phyloP scores from a whole-genome alignment of 2,888 invertebrate species.

The Dasysyrphus tricinctus region DNA sequence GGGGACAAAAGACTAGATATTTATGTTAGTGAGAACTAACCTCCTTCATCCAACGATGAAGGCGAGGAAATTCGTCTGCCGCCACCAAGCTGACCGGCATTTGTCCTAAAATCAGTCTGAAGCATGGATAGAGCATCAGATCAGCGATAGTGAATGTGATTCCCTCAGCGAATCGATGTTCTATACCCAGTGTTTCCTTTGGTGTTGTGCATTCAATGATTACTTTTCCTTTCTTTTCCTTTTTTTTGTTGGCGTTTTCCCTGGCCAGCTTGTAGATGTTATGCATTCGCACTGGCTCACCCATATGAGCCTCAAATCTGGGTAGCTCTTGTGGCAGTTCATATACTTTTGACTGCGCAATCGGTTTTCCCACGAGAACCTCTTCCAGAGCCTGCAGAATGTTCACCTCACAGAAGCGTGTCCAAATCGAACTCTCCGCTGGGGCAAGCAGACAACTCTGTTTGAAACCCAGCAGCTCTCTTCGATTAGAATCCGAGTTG shows the following conservation, averaged over 20 bases:
- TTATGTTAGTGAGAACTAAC: conserved; percentile 69
- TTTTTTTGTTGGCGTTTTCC: conserved; percentile 84
- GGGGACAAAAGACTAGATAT: too few relatives aligned
- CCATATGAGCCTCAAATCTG: conserved; percentile 93
- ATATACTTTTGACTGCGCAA: conserved; percentile 76
- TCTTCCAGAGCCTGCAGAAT: conserved; percentile 86
- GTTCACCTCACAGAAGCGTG: conserved; percentile 95
- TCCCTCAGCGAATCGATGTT: conserved; percentile 93
- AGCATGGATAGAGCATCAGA: conserved; percentile 89
- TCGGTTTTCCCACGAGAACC: conserved; percentile 79
- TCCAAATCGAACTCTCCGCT: conserved; percentile 94
- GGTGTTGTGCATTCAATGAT: conserved; percentile 83
- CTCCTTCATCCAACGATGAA: conserved; percentile 86
- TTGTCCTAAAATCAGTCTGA: conserved; percentile 86
- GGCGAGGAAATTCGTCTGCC: conserved; percentile 85
- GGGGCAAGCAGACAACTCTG: conserved; percentile 91
- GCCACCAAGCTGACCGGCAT: conserved; percentile 48
- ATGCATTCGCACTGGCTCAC: conserved; percentile 92
- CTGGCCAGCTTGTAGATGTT: conserved; percentile 91
- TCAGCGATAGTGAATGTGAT: conserved; percentile 92
- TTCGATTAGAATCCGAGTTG: conserved; percentile 78
- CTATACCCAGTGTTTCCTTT: conserved; percentile 81
- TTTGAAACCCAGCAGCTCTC: conserved; percentile 89
- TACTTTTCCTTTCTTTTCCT: conserved; percentile 80
- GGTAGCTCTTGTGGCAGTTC: conserved; percentile 88